These are phyloP conservation scores for Caenorhabditis becei DNA, from an alignment of 2,888 invertebrate genomes.

Conservation along the genomic window DNA sequence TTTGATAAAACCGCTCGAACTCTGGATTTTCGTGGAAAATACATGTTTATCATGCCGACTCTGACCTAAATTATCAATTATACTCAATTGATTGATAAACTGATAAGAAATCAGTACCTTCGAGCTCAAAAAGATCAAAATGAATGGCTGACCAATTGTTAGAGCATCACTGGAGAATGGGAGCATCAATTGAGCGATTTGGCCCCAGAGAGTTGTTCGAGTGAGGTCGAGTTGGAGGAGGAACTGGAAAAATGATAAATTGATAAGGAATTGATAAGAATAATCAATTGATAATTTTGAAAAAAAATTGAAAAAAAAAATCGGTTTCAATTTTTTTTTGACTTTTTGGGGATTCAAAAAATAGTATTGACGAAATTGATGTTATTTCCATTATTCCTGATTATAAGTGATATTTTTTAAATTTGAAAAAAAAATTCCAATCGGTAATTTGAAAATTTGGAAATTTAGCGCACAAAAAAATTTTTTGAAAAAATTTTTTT, in stretches of 20 bases:
- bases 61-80: constrained; percentile 15
- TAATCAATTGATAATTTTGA: too few relatives aligned
- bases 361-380: too few relatives aligned
- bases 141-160: constrained; percentile 42
- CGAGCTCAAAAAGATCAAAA: constrained; percentile 39
- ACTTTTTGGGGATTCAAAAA: too few relatives aligned
- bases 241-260: constrained; percentile 9
- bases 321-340: too few relatives aligned
- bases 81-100: neutral
- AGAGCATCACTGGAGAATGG: constrained; percentile 43
- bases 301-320: too few relatives aligned
- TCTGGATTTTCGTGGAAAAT: neutral
- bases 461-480: too few relatives aligned
- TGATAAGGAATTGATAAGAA: too few relatives aligned
- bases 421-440: too few relatives aligned
- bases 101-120: constrained; percentile 2
- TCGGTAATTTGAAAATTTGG: too few relatives aligned
- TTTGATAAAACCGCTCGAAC: neutral
- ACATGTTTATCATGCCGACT: constrained; percentile 14
- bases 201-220: constrained; percentile 18
- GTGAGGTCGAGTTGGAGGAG: constrained; percentile 36
- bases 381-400: too few relatives aligned
- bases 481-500: too few relatives aligned
- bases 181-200: constrained; percentile 27
- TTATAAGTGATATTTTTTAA: too few relatives aligned